Conservation (phyloP, 2,113 vertebrate species). For the Cryptotis parvus region DNA sequence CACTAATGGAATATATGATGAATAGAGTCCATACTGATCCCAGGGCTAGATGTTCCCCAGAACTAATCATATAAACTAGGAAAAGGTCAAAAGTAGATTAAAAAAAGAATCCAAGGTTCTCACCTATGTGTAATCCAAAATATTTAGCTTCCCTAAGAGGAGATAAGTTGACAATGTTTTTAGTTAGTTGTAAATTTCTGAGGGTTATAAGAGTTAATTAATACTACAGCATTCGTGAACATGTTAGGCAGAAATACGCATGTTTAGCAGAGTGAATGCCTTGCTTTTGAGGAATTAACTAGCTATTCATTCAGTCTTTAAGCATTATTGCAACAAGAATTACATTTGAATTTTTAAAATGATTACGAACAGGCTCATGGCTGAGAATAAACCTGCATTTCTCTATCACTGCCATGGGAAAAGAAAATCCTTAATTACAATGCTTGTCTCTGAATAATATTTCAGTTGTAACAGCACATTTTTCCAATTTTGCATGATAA, state of each 20-base stretch:
- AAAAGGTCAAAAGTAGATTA: neutral
- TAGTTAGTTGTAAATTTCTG: conserved; percentile 77
- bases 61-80: neutral
- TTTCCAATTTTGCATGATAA: conserved; percentile 87
- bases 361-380: conserved; percentile 79
- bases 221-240: conserved; percentile 74
- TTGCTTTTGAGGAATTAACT: conserved; percentile 82
- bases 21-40: neutral
- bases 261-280: conserved; percentile 81
- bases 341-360: conserved; percentile 83
- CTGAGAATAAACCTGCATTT: conserved; percentile 83
- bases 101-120: neutral
- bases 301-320: conserved; percentile 81
- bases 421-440: conserved; percentile 87
- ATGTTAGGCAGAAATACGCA: conserved; percentile 59
- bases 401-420: conserved; percentile 85
- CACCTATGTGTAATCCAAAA: neutral
- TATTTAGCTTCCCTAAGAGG: neutral
- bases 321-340: conserved; percentile 82
- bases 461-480: conserved; percentile 87
- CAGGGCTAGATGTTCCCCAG: neutral
- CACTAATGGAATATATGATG: neutral
- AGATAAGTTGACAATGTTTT: conserved; percentile 71
- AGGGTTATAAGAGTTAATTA: conserved; percentile 69
- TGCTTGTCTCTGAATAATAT: conserved; percentile 88